Conservation (phyloP, 2,888 invertebrate species). For the Ditylenchus weischeri region DNA sequence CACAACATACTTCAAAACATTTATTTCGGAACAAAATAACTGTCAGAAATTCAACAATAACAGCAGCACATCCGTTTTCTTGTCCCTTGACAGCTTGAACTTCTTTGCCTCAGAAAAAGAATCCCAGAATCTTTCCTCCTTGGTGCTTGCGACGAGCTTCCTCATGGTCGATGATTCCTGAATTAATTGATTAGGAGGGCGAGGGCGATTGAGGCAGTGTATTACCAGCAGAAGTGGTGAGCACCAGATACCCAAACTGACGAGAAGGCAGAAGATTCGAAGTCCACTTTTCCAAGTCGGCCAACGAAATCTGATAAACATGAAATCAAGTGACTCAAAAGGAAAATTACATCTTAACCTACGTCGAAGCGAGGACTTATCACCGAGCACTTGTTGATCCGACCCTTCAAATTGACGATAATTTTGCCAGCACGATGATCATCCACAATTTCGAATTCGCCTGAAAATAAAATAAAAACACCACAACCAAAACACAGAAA, state of each 20-base stretch:
- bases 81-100: neutral
- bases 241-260: conserved; percentile 93
- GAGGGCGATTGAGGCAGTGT: no score
- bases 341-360: neutral
- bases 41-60: conserved; percentile 5
- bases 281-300: conserved; percentile 97
- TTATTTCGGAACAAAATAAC: conserved; percentile 6
- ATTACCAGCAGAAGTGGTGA: conserved; percentile 91
- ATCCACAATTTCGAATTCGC: conserved; percentile 98
- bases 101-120: conserved; percentile 84
- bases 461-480: conserved; percentile 63
- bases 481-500: conserved; percentile 68
- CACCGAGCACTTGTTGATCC: conserved; percentile 98
- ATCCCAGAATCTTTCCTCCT: conserved; percentile 99
- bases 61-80: neutral
- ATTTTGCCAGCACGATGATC: conserved; percentile 98
- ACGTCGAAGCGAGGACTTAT: conserved; percentile 98
- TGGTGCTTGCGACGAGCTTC: conserved; percentile 99
- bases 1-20: neutral
- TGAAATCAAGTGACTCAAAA: neutral
- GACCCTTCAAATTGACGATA: conserved; percentile 94
- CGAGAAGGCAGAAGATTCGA: conserved; percentile 93
- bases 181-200: no score
- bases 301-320: conserved; percentile 55
- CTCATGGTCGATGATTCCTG: conserved; percentile 97